Conservation (phyloP, 2,113 vertebrate species). For the Phaethornis superciliosus region DNA sequence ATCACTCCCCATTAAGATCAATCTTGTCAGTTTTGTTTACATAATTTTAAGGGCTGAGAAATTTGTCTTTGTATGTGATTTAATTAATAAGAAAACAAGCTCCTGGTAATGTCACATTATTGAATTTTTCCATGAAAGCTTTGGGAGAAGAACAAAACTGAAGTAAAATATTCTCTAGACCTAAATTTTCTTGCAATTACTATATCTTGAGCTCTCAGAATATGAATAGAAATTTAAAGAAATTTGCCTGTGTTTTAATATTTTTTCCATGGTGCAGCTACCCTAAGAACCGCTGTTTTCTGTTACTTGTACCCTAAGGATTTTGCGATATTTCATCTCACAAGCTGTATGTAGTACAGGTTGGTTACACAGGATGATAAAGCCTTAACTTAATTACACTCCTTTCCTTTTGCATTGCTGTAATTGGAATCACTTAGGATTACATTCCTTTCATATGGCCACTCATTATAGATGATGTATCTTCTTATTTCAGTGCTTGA, state of each 20-base stretch:
- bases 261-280: neutral
- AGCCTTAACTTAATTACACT: neutral
- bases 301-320: neutral
- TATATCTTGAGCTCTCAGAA: neutral
- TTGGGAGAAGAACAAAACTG: neutral
- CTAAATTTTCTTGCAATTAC: slow-evolving; percentile 11
- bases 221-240: neutral
- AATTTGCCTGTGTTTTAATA: neutral
- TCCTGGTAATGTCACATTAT: neutral
- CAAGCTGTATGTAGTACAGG: neutral
- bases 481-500: neutral
- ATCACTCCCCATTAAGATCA: neutral
- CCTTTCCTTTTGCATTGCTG: neutral
- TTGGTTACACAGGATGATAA: neutral
- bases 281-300: neutral
- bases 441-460: neutral
- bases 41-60: neutral
- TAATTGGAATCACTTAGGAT: neutral
- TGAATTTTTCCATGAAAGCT: neutral
- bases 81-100: slow-evolving; percentile 36
- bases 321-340: neutral
- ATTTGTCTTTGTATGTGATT: neutral
- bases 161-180: neutral
- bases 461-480: neutral
- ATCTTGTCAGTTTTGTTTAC: neutral